phyloP scores from a whole-genome alignment of 2,113 vertebrate genomes.

The Tor tambroides region DNA sequence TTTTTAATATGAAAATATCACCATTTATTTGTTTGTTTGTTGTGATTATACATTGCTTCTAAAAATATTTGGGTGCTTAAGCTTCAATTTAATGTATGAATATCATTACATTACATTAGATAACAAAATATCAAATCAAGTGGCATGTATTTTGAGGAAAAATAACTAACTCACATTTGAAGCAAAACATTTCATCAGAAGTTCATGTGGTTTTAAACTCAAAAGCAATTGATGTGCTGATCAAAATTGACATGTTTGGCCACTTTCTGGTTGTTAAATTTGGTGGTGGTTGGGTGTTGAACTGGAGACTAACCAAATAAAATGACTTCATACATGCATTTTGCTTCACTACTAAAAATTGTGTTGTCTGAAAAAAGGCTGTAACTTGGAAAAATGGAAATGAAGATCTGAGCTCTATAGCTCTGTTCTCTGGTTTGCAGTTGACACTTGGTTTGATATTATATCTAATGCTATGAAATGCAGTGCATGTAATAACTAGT shows the following conservation, averaged over 20 bases:
- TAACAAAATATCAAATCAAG: neutral
- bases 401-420: neutral
- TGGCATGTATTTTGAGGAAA: neutral
- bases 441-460: conserved; percentile 26
- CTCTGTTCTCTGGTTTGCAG: neutral
- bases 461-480: neutral
- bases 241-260: neutral
- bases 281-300: neutral
- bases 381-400: neutral
- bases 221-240: neutral
- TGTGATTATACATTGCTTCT: neutral
- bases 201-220: neutral
- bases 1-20: neutral
- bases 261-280: neutral
- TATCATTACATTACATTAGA: neutral
- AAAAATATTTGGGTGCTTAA: neutral
- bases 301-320: neutral
- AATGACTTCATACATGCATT: neutral
- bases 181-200: neutral
- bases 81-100: neutral
- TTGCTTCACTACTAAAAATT: neutral
- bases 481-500: neutral
- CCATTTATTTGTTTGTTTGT: neutral
- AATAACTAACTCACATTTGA: no score
- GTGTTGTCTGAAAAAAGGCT: no score